phyloP scores from a whole-genome alignment of 1,140 invertebrate species.

The Papilio xuthus region DNA sequence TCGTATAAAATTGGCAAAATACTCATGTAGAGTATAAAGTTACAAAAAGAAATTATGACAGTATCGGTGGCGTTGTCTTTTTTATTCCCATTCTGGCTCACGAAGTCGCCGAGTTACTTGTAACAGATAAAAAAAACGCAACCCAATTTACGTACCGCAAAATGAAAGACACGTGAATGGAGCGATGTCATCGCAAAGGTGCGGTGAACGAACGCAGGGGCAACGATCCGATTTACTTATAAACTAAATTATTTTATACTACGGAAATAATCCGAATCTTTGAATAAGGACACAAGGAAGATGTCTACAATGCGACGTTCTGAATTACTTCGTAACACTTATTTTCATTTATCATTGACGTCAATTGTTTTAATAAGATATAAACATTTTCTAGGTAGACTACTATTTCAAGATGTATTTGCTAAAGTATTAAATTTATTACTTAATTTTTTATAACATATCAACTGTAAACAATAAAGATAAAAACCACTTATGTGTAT shows the following conservation, averaged over 20 bases:
- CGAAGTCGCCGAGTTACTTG: conserved; percentile 27
- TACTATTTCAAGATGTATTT: background rate
- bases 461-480: background rate
- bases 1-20: background rate
- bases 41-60: conserved; percentile 12
- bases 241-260: conserved; percentile 51
- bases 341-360: background rate
- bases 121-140: conserved; percentile 29
- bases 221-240: conserved; percentile 60
- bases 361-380: background rate
- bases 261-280: conserved; percentile 60
- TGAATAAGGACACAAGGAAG: conserved; percentile 45
- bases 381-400: background rate
- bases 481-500: background rate
- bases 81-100: conserved; percentile 28
- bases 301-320: background rate
- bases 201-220: conserved; percentile 63
- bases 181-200: conserved; percentile 47
- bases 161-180: conserved; percentile 40
- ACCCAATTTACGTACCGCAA: conserved; percentile 28
- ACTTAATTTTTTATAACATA: background rate
- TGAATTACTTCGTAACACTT: background rate
- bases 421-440: conserved; percentile 1
- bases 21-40: background rate
- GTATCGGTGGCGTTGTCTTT: background rate